phyloP scores from a whole-genome alignment of 2,113 vertebrate genomes.

The Pachycephala philippinensis region DNA sequence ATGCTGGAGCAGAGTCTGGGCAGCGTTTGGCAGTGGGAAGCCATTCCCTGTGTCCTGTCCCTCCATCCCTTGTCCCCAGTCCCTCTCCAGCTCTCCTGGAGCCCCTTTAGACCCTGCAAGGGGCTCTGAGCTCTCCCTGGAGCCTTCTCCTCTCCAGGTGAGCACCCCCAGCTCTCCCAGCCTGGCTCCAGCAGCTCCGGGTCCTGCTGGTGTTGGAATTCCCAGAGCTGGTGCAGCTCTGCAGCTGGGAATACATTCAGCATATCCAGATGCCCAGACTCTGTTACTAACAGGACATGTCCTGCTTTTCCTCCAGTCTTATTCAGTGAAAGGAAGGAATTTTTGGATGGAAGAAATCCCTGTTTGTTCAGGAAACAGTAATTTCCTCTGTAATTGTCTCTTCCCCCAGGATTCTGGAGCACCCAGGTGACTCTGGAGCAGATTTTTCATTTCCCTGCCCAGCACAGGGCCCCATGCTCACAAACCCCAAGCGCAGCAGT shows the following conservation, averaged over 20 bases:
- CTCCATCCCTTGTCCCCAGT: neutral
- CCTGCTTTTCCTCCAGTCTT: neutral
- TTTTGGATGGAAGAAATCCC: neutral
- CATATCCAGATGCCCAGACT: neutral
- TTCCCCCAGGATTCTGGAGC: neutral
- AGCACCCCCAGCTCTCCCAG: neutral
- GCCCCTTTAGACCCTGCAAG: neutral
- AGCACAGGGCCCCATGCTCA: neutral
- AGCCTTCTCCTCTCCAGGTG: neutral
- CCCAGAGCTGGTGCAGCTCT: neutral
- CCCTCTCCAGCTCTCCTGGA: neutral
- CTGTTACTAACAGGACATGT: neutral
- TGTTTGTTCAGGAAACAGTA: neutral
- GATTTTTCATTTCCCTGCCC: neutral
- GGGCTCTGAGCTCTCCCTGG: neutral
- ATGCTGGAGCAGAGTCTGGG: neutral
- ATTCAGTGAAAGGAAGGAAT: neutral
- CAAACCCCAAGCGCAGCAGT: accelerated
- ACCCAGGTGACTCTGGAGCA: neutral
- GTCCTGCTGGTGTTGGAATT: neutral
- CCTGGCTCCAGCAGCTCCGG: neutral
- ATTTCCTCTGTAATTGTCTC: neutral
- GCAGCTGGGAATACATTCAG: neutral
- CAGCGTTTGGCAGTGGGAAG: neutral
- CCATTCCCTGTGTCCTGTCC: neutral